These are phyloP conservation scores for Endotricha flammealis DNA, from an alignment of 2,888 invertebrate genomes.

Conservation along the genomic window DNA sequence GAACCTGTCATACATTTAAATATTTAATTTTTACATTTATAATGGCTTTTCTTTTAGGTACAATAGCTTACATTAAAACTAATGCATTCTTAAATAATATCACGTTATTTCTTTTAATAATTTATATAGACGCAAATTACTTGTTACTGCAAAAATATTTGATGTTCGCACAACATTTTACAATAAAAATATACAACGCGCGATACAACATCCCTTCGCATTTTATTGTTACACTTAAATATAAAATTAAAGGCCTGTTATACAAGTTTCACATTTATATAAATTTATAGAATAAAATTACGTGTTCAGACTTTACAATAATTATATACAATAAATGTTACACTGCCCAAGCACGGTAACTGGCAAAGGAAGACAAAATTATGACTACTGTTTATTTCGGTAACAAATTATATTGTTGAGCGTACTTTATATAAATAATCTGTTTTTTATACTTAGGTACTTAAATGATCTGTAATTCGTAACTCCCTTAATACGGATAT, in stretches of 20 bases:
- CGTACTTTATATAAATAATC: constrained; percentile 9
- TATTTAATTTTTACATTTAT: constrained; percentile 37
- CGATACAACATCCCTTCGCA: constrained; percentile 2
- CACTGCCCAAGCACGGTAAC: constrained; percentile 48
- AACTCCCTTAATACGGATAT: too few species aligned
- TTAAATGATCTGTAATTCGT: constrained; percentile 1
- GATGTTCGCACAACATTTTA: constrained; percentile 3
- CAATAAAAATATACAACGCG: constrained; percentile 1
- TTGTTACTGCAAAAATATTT: not conserved
- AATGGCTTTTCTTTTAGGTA: constrained; percentile 58
- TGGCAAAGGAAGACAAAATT: constrained; percentile 51
- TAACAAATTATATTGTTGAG: constrained; percentile 39
- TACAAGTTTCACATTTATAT: constrained; percentile 9
- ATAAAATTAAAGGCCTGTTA: constrained; percentile 12
- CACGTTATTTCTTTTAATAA: constrained; percentile 42
- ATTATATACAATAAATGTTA: constrained; percentile 14
- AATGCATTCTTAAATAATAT: constrained; percentile 47
- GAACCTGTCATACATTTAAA: constrained; percentile 9
- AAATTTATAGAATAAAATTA: constrained; percentile 15
- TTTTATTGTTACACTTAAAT: constrained; percentile 1
- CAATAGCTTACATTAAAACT: constrained; percentile 33
- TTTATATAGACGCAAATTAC: constrained; percentile 27
- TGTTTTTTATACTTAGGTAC: constrained; percentile 3
- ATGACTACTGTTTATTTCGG: constrained; percentile 36
- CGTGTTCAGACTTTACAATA: constrained; percentile 9